phyloP scores from a whole-genome alignment of 92 coral and sea anemone species.

The Umimayanthus kanabou region DNA sequence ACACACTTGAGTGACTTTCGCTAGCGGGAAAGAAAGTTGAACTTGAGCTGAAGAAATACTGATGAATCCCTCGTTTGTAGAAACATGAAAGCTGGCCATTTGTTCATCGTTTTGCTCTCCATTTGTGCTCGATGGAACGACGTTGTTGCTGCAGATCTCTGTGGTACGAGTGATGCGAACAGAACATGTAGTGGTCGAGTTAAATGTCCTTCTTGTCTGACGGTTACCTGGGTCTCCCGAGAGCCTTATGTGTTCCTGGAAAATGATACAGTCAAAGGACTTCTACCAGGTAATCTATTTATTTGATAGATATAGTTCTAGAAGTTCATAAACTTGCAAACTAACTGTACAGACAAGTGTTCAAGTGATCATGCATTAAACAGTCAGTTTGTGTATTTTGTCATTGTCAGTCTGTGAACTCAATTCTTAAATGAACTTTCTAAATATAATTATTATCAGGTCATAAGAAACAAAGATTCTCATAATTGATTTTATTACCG shows the following conservation, averaged over 20 bases:
- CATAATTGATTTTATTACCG: too few relatives aligned
- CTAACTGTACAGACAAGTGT: background rate
- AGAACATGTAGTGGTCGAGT: constrained; percentile 28
- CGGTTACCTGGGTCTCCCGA: constrained; percentile 67
- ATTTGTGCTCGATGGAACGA: background rate
- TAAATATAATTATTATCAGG: too few relatives aligned
- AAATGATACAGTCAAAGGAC: constrained; percentile 49
- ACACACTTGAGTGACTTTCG: constrained; percentile 25
- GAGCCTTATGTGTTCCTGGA: constrained; percentile 58
- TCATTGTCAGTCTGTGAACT: too few relatives aligned
- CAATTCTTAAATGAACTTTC: too few relatives aligned
- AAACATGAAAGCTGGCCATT: constrained; percentile 2
- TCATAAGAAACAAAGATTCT: too few relatives aligned
- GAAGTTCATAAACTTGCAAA: background rate
- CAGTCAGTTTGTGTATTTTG: too few relatives aligned
- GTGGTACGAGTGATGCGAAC: background rate
- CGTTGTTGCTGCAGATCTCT: background rate
- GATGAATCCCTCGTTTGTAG: background rate
- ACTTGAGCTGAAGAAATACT: background rate
- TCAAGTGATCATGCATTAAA: background rate
- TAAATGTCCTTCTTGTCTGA: constrained; percentile 60
- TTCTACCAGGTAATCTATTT: constrained; percentile 66
- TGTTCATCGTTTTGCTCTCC: background rate
- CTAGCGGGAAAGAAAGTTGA: background rate
- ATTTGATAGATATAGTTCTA: too few relatives aligned